phyloP scores from a whole-genome alignment of 1,140 invertebrate species.

The Bombus terrestris region DNA sequence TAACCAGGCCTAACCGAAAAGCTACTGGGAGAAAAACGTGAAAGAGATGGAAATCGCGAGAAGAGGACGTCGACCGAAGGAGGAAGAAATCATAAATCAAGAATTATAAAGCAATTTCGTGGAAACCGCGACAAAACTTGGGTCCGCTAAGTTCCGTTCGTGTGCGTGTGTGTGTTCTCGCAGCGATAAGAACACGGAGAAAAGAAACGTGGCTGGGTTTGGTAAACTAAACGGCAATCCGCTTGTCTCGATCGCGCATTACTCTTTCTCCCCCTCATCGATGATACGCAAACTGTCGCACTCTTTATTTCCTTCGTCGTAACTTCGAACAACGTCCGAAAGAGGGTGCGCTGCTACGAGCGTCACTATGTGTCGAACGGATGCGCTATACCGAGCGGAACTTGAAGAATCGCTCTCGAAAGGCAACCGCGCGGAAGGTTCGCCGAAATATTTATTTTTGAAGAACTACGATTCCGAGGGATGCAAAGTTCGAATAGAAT shows the following conservation, averaged over 20 bases:
- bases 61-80: constrained; percentile 6
- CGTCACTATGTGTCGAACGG: background rate
- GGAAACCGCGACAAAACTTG: constrained; percentile 71
- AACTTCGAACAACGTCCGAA: constrained; percentile 31
- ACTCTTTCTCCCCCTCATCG: constrained; percentile 48
- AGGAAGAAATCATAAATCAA: constrained; percentile 70
- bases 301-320: constrained; percentile 25
- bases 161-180: constrained; percentile 27
- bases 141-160: constrained; percentile 26
- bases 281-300: constrained; percentile 9
- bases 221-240: constrained; percentile 59
- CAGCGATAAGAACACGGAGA: background rate
- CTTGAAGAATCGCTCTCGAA: background rate
- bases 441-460: background rate
- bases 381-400: constrained; percentile 3
- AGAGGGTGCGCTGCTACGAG: background rate
- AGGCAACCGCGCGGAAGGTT: background rate
- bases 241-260: constrained; percentile 70
- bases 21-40: background rate
- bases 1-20: background rate
- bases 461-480: no score
- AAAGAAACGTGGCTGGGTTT: constrained; percentile 20
- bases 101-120: constrained; percentile 76
- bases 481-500: background rate
- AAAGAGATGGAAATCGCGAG: constrained; percentile 17